Conservation (phyloP, 1,140 invertebrate genomes). For the Bombus pascuorum region DNA sequence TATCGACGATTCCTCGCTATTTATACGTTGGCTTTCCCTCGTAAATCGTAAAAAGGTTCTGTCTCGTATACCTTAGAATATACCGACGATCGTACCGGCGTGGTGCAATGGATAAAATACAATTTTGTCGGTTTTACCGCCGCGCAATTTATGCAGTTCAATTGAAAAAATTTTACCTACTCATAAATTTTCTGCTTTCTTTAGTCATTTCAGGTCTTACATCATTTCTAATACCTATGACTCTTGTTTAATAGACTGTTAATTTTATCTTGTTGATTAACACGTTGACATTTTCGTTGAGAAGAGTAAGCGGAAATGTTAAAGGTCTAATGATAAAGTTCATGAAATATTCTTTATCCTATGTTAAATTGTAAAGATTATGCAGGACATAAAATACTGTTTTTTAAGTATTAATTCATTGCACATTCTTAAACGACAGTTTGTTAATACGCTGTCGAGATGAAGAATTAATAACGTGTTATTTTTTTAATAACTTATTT, state of each 20-base stretch:
- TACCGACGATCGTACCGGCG: slow-evolving; percentile 21
- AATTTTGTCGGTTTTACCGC: slow-evolving; percentile 19
- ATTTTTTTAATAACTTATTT: no score
- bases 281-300: slow-evolving; percentile 21
- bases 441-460: not conserved
- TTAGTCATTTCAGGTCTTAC: not conserved
- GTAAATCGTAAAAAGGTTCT: slow-evolving; percentile 44
- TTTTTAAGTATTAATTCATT: not conserved
- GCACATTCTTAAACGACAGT: not conserved
- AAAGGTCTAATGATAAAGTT: slow-evolving; percentile 19
- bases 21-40: slow-evolving; percentile 40
- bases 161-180: not conserved
- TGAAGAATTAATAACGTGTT: not conserved
- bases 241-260: not conserved
- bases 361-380: slow-evolving; percentile 4
- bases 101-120: slow-evolving; percentile 30
- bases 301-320: slow-evolving; percentile 20
- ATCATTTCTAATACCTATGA: not conserved
- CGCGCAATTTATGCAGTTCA: not conserved
- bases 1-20: slow-evolving; percentile 32
- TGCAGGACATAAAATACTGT: not conserved
- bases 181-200: not conserved
- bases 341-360: not conserved
- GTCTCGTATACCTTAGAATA: slow-evolving; percentile 52
- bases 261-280: slow-evolving; percentile 18